Evolutionary conservation across 2,888 invertebrate species (phyloP), one percentile per base, ranked within the genome.

Genomic region (Lasioglossum oenotherae): DNA sequence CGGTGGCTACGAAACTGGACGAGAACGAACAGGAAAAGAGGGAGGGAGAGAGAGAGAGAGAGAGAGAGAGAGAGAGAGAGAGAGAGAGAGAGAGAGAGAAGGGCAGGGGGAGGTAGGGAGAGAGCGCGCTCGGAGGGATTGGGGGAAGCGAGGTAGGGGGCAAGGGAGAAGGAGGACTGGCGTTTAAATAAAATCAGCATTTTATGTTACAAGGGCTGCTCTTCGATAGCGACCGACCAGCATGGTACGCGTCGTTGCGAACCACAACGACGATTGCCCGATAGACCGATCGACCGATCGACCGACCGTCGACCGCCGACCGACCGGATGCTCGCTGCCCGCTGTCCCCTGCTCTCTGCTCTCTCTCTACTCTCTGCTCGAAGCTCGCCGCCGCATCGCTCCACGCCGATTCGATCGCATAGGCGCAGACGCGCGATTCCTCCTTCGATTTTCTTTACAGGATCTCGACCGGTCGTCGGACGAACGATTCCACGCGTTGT

Each of bases 161-260:
- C 4, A 23, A 19, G 35, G 49, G 23, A 16, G 49, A 49, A 27
- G 49, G 49, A 53, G 82, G 82, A 82, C 74, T 79, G 91, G 91
- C 92, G 93, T 93, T 93, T 93, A 92, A 95, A 95, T 95, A 94
- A 94, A 95, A 93, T 93, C 93, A 93, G 92, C 91, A 93, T 94
- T 95, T 95, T 95, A 95, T 94, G 94, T 93, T 92, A 91, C 94
- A 93, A 93, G 88, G 86, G 86, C 86, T 81, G 84, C 92, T 91
- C 87, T 85, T 88, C 88, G 91, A 94, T 93, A 92, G 93, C 90
- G 92, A 87, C 89, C 89, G 90, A 87, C 83, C 92, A 74, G 82
- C 78, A 74, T 84, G 80, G 74, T 84, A 79, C 85, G 84, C 75
- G 79, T 49, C 53, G 85, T 67, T 73, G 57, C 85, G 75, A 76